Percentiles rank a stretch among this genome's conserved stretches.
These are phyloP conservation scores for Aethina tumida DNA, from an alignment of 1,140 invertebrate genomes.

Conservation along the genomic window DNA sequence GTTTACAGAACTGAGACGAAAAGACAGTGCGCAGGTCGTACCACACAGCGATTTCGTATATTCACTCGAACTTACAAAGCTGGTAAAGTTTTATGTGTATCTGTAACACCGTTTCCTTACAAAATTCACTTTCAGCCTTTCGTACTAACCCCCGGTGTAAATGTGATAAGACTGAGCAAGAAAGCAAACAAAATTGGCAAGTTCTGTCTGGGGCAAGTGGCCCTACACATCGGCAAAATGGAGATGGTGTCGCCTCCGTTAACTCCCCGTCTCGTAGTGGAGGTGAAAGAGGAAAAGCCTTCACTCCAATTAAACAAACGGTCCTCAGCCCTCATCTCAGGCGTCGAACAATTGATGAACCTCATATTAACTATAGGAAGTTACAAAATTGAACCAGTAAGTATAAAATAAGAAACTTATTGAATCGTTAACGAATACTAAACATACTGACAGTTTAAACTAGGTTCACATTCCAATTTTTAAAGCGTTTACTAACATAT, in stretches of 20 bases:
- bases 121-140: slow-evolving; percentile 31
- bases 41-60: slow-evolving; percentile 51
- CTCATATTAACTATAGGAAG: slow-evolving; percentile 59
- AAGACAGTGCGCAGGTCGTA: slow-evolving; percentile 27
- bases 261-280: slow-evolving; percentile 40
- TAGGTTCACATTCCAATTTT: too few relatives aligned
- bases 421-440: too few relatives aligned
- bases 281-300: slow-evolving; percentile 46
- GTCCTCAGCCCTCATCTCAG: slow-evolving; percentile 49
- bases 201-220: slow-evolving; percentile 50
- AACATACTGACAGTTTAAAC: too few relatives aligned
- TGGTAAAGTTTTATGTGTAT: slow-evolving; percentile 20
- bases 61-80: slow-evolving; percentile 44
- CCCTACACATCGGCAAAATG: slow-evolving; percentile 45
- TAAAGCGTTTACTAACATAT: slow-evolving; percentile 5
- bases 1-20: slow-evolving; percentile 39
- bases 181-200: slow-evolving; percentile 47
- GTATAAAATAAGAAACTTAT: too few relatives aligned
- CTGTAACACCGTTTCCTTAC: not conserved
- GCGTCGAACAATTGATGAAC: slow-evolving; percentile 57
- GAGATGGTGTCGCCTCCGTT: slow-evolving; percentile 40
- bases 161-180: slow-evolving; percentile 53
- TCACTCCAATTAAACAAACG: slow-evolving; percentile 41
- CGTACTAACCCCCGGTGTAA: slow-evolving; percentile 57
- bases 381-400: slow-evolving; percentile 33